Conservation (phyloP, 2,888 invertebrate species). For the Calameuta idolon region DNA sequence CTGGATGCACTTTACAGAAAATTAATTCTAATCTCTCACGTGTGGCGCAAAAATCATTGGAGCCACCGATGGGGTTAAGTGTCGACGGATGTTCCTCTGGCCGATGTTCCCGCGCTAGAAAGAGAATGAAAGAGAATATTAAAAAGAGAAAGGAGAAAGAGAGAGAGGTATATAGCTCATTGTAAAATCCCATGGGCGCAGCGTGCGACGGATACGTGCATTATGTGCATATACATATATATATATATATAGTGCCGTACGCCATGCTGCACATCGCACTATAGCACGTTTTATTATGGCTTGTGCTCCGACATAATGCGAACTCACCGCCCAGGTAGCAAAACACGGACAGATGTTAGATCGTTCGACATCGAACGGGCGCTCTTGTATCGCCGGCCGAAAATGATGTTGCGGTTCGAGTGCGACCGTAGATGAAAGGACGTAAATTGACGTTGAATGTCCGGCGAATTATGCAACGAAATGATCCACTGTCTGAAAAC, state of each 20-base stretch:
- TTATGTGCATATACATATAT: not conserved
- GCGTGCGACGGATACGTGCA: not conserved
- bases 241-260: not conserved
- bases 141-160: too few species aligned
- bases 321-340: constrained; percentile 44
- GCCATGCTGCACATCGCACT: not conserved
- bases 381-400: constrained; percentile 43
- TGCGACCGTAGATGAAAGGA: constrained; percentile 45
- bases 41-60: too few species aligned
- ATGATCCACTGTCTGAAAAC: constrained; percentile 29
- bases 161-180: too few species aligned
- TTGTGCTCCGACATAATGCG: constrained; percentile 22
- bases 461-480: constrained; percentile 37
- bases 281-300: constrained; percentile 12
- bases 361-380: constrained; percentile 47
- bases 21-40: too few species aligned
- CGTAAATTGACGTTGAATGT: constrained; percentile 57
- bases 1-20: too few species aligned
- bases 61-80: too few species aligned
- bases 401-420: constrained; percentile 56
- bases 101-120: too few species aligned
- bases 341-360: constrained; percentile 57
- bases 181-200: not conserved
- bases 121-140: too few species aligned
- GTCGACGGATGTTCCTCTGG: too few species aligned